Evolutionary conservation across 2,888 invertebrate species (phyloP).

Genomic region (Rugalucina vietnamica): DNA sequence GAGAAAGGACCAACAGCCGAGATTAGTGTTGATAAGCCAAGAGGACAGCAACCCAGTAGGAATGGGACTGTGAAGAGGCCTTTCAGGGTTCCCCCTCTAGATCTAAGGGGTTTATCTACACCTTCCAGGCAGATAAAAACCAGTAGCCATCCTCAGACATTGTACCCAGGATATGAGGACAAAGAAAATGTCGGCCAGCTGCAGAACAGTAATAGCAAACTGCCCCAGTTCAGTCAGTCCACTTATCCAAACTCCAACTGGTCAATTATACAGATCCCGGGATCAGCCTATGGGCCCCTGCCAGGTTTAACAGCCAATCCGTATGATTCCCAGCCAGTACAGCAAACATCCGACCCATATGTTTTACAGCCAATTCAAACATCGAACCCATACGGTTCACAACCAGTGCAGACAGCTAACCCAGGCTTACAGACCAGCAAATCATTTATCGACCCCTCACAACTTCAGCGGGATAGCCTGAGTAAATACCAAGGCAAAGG

Average conservation of each 20-base stretch:
- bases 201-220: no score
- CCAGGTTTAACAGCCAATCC: background rate
- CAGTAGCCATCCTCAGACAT: no score
- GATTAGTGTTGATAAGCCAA: background rate
- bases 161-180: background rate
- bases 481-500: background rate
- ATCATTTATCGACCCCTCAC: background rate
- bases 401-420: background rate
- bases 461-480: background rate
- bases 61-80: background rate
- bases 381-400: background rate
- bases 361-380: background rate
- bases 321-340: background rate
- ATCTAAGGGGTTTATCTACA: conserved; percentile 51
- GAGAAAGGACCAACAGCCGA: background rate
- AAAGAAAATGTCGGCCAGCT: background rate
- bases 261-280: no score
- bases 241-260: no score
- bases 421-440: background rate
- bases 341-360: no score
- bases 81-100: conserved; percentile 56
- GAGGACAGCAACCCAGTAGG: background rate
- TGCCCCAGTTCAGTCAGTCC: no score
- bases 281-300: no score
- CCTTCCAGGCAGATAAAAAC: conserved; percentile 14